Evolutionary conservation across 2,113 vertebrate species (phyloP).

Genomic region (Epinephelus fuscoguttatus): DNA sequence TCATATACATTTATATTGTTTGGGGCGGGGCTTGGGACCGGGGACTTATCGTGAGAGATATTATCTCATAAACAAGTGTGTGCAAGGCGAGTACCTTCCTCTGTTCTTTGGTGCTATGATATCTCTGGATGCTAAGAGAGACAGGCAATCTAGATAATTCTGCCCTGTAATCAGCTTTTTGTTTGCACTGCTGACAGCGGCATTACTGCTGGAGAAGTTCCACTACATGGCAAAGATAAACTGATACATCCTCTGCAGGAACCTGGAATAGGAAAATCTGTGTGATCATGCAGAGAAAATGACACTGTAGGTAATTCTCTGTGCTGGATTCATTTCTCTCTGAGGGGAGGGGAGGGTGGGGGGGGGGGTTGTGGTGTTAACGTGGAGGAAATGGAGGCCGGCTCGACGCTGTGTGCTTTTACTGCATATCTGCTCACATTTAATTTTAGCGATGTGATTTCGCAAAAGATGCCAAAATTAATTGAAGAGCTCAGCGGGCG

Average conservation of each 20-base stretch:
- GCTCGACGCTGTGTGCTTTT: constrained; percentile 24
- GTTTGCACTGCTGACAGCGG: constrained; percentile 70
- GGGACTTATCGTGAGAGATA: constrained; percentile 76
- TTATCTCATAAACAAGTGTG: constrained; percentile 81
- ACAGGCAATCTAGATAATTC: constrained; percentile 80
- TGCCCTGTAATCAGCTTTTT: constrained; percentile 76
- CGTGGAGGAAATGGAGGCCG: not conserved
- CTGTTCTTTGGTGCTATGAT: constrained; percentile 62
- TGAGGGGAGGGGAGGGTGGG: not conserved
- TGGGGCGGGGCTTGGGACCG: constrained; percentile 65
- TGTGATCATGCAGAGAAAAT: constrained; percentile 70
- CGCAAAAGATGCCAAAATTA: constrained; percentile 59
- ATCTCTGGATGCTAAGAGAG: constrained; percentile 66
- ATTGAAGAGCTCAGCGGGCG: constrained; percentile 57
- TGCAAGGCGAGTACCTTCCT: constrained; percentile 56
- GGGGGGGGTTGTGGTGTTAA: constrained; percentile 14
- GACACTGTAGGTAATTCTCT: constrained; percentile 64
- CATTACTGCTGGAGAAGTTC: constrained; percentile 58
- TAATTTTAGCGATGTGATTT: constrained; percentile 63
- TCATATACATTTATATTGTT: constrained; percentile 88
- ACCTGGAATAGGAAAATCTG: constrained; percentile 31
- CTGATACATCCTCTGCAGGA: constrained; percentile 45
- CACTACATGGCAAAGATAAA: constrained; percentile 69
- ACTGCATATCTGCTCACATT: constrained; percentile 52
- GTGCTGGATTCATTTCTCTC: constrained; percentile 37